A percentile compares a stretch with the other conserved stretches of the same genome.
phyloP scores from a whole-genome alignment of 1,140 invertebrate species.

The Nymphalis io region DNA sequence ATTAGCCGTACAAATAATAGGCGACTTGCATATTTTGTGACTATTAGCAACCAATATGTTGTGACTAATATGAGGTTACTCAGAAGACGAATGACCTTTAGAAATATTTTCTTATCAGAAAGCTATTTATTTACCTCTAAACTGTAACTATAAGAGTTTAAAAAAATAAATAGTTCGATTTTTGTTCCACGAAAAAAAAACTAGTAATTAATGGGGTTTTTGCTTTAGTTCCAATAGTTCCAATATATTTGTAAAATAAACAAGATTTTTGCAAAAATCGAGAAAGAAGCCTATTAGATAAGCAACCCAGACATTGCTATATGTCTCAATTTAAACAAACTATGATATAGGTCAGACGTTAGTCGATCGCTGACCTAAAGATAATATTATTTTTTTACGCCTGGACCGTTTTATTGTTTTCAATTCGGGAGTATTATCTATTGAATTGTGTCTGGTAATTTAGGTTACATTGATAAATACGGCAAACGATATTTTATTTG shows the following conservation, averaged over 20 bases:
- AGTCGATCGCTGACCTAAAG: conserved; percentile 54
- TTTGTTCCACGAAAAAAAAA: too few species aligned
- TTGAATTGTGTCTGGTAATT: conserved; percentile 60
- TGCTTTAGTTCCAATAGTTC: too few species aligned
- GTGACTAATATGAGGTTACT: too few species aligned
- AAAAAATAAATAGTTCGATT: too few species aligned
- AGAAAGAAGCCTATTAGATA: conserved; percentile 20
- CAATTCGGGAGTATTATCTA: conserved; percentile 60
- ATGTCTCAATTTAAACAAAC: conserved; percentile 38
- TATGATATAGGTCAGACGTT: conserved; percentile 57
- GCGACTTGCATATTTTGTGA: too few species aligned
- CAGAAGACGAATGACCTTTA: neutral
- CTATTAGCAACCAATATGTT: too few species aligned
- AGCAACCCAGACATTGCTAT: conserved; percentile 22
- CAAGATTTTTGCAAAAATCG: conserved; percentile 9
- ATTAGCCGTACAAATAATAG: too few species aligned
- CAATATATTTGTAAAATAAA: too few species aligned
- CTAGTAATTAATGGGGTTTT: too few species aligned
- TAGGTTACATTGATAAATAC: conserved; percentile 63
- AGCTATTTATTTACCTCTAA: too few species aligned
- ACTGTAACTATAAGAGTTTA: too few species aligned
- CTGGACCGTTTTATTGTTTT: conserved; percentile 67
- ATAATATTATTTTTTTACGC: conserved; percentile 58
- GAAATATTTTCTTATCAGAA: neutral
- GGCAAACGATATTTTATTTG: conserved; percentile 41